Evolutionary conservation across 30 jellyfish, hydroid and myxozoan genomes (phyloP).

Genomic region (Cassiopea andromeda): DNA sequence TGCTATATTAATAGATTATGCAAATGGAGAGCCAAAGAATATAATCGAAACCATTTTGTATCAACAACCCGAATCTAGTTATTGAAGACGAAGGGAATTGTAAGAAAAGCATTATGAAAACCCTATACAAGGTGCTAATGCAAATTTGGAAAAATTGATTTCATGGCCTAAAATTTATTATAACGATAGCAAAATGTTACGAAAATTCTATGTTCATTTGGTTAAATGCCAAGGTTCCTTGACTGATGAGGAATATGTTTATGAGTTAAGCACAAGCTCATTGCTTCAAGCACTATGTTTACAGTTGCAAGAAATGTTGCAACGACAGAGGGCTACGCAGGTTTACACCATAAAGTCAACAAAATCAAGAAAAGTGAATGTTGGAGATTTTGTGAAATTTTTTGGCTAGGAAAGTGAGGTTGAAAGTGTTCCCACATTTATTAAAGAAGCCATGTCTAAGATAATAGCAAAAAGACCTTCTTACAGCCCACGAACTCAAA

Average conservation of each 20-base stretch:
- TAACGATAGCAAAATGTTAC: conserved; percentile 37
- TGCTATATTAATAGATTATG: conserved; percentile 45
- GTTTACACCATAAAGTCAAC: conserved; percentile 39
- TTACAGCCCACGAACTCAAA: conserved; percentile 5
- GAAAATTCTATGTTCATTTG: conserved; percentile 45
- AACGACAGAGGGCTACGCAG: conserved; percentile 28
- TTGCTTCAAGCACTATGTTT: conserved; percentile 31
- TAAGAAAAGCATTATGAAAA: conserved; percentile 53
- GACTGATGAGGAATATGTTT: conserved; percentile 47
- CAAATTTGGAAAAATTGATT: conserved; percentile 43
- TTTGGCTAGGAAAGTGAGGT: conserved; percentile 9
- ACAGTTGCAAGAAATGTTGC: conserved; percentile 37
- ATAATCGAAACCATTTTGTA: conserved; percentile 42
- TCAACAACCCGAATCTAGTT: conserved; percentile 54
- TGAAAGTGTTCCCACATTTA: conserved; percentile 52
- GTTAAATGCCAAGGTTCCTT: conserved; percentile 50
- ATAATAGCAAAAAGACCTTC: conserved; percentile 15
- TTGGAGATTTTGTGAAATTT: conserved; percentile 47
- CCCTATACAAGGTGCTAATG: conserved; percentile 57
- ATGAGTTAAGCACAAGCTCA: conserved; percentile 42
- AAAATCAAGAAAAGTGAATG: conserved; percentile 48
- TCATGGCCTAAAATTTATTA: conserved; percentile 57
- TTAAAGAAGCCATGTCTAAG: conserved; percentile 56
- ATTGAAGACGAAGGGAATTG: conserved; percentile 46
- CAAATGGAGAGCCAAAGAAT: conserved; percentile 56